Conservation (phyloP, 2,888 invertebrate genomes). For the Rhingia rostrata region DNA sequence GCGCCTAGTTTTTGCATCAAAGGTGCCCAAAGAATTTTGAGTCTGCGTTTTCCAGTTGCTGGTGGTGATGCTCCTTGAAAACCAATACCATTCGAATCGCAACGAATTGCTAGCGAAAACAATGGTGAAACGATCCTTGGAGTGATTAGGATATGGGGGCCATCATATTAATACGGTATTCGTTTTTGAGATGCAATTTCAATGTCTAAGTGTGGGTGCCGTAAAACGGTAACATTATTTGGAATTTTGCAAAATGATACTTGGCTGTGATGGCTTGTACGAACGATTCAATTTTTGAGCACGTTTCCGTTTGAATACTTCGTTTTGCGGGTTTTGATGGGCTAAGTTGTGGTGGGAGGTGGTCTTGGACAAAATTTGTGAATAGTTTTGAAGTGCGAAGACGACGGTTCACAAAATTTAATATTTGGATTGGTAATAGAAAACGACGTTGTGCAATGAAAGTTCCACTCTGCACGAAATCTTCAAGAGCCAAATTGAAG, state of each 20-base stretch:
- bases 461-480: slow-evolving; percentile 32
- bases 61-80: slow-evolving; percentile 24
- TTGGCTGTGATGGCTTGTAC: background rate
- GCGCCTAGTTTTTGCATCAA: slow-evolving; percentile 42
- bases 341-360: slow-evolving; percentile 5
- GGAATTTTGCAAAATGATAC: slow-evolving; percentile 32
- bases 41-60: background rate
- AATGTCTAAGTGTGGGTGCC: background rate
- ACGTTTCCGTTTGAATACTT: slow-evolving; percentile 48
- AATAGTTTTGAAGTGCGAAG: slow-evolving; percentile 12
- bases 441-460: slow-evolving; percentile 21
- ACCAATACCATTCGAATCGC: slow-evolving; percentile 57
- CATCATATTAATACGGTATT: slow-evolving; percentile 61
- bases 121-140: slow-evolving; percentile 63
- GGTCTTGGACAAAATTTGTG: background rate
- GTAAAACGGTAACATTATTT: slow-evolving; percentile 46
- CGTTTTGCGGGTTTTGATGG: background rate
- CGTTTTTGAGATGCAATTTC: slow-evolving; percentile 41
- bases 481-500: background rate
- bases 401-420: slow-evolving; percentile 11
- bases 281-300: slow-evolving; percentile 26
- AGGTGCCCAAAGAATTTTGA: slow-evolving; percentile 5
- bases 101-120: slow-evolving; percentile 62
- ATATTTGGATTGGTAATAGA: slow-evolving; percentile 11
- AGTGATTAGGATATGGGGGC: slow-evolving; percentile 57